Base-by-base conservation (phyloP, 1,140 invertebrate genomes). In the Musca vetustissima region DNA sequence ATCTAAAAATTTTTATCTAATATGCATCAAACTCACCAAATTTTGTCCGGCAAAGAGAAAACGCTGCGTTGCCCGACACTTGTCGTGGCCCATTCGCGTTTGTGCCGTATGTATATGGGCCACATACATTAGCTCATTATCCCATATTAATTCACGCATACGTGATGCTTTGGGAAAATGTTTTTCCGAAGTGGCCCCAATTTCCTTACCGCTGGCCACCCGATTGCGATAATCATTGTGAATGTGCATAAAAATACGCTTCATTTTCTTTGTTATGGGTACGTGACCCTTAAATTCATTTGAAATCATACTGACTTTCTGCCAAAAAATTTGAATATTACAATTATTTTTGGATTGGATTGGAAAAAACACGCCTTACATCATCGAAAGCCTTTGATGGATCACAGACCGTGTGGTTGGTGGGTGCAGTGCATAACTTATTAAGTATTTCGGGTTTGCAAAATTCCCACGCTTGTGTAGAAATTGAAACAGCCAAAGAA, bases 81-180 rank as follows among this genome's bases (percentile, higher is more conserved):
- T 21, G 17, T 36, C 55, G 1, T 57, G 52, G 2, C 66, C 55
- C 6, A 25, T 32, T 4, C 22, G 21, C 8, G 53, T 57, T 49
- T 55, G 71, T 0, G 68, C 19, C 6, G 73, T 71, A 22, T 78
- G 76, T 1, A 43, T 59, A 9, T 72, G 69, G 4, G 76, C 74
- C 52, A 71, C 66, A 68, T 72, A 76, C 3, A 59, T 74, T 43
- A 79, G 52, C 25, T 79, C 77, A 8, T 17, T 22, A 36, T 79
- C 77, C 77, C 77, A 79, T 11, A 76, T 70, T 0, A 79, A 14
- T 21, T 66, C 61, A 0, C 77, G 74, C 75, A 79, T 76, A 14
- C 76, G 74, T n/a, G 19, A 49, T 7, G 77, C 77, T 24, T 24
- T 57, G 1, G 57, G 57, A 43, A 61, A 61, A 21, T 11, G 2